Evolutionary conservation across 2,797 vertebrate genomes (phyloP).

Genomic region (Falco rusticolus): DNA sequence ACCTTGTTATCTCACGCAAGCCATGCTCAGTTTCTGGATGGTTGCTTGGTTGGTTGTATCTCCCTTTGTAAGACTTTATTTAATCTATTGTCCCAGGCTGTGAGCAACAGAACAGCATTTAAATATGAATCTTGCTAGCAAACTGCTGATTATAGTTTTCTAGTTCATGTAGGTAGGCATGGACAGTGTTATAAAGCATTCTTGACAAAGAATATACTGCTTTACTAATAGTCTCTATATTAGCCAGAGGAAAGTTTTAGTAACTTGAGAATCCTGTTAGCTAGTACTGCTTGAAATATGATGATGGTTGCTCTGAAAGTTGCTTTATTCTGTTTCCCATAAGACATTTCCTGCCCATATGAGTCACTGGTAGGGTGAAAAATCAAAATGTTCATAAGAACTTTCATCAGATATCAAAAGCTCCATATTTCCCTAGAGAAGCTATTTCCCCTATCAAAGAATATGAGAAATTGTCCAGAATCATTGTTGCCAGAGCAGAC

Average conservation of each 20-base stretch:
- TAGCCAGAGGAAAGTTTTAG: conserved; percentile 23
- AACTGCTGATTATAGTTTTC: background rate
- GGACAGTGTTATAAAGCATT: background rate
- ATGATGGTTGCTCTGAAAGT: background rate
- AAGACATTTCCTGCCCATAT: conserved; percentile 26
- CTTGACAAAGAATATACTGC: conserved; percentile 41
- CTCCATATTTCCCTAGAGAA: background rate
- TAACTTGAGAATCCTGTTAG: conserved; percentile 50
- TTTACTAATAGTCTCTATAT: conserved; percentile 27
- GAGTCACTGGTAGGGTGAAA: conserved; percentile 29
- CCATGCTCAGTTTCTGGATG: background rate
- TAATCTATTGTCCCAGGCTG: background rate
- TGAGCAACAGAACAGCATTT: background rate
- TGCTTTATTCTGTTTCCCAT: conserved; percentile 45
- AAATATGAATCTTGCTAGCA: background rate
- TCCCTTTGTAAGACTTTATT: background rate
- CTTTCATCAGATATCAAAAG: conserved; percentile 56
- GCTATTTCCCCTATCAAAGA: conserved; percentile 40
- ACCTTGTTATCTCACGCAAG: background rate
- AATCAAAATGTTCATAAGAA: conserved; percentile 44
- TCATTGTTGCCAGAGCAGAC: background rate
- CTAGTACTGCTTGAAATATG: conserved; percentile 25
- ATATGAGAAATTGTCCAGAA: conserved; percentile 56
- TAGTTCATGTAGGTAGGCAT: background rate
- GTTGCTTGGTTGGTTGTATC: background rate